Evolutionary conservation across 1,140 invertebrate genomes (phyloP).

Genomic region (Musca vetustissima): DNA sequence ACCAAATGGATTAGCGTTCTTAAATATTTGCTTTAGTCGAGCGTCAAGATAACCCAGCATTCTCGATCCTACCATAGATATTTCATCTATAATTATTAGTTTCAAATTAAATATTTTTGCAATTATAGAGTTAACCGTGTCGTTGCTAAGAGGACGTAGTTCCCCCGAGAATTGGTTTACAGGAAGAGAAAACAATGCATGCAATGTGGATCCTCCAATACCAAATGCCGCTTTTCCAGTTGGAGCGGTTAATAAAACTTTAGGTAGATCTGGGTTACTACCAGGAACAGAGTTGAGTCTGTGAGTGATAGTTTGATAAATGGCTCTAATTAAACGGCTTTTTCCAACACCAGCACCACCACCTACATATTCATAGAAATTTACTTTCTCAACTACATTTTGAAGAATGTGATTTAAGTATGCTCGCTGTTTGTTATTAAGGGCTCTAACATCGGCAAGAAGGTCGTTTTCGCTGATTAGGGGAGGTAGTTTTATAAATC

Average conservation of each 20-base stretch:
- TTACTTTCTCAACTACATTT: no score
- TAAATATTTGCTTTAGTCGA: conserved; percentile 11
- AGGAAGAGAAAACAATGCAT: conserved; percentile 5
- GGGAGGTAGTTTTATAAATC: no score
- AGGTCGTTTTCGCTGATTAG: no score
- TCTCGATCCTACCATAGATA: conserved; percentile 17
- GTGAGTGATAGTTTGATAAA: no score
- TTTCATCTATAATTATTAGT: conserved; percentile 20
- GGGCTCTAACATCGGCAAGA: no score
- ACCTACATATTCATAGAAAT: no score
- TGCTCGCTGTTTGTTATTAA: no score
- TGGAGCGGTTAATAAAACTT: neutral
- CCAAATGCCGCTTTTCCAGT: conserved; percentile 24
- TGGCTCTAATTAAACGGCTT: no score
- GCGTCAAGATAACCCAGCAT: conserved; percentile 8
- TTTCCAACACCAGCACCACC: no score
- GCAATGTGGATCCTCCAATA: conserved; percentile 16
- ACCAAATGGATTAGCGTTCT: conserved; percentile 5
- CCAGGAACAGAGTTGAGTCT: no score
- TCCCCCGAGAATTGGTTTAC: conserved; percentile 8
- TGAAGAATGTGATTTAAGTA: no score
- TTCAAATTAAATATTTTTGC: neutral
- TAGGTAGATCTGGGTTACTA: no score
- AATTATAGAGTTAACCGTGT: conserved; percentile 1
- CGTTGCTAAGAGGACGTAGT: neutral